phyloP scores from a whole-genome alignment of 2,888 invertebrate species.

The Cataglyphis albicans region DNA sequence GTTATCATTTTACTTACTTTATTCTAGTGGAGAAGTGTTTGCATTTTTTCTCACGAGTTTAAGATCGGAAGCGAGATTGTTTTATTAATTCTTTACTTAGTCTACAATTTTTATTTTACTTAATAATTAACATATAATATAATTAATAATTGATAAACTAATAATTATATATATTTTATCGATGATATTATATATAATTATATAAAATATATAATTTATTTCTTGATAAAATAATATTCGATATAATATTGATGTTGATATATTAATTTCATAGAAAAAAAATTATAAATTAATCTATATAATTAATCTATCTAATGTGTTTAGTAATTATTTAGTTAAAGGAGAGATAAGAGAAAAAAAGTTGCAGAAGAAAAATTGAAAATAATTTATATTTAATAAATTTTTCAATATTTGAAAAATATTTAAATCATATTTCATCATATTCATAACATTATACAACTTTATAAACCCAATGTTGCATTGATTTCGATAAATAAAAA shows the following conservation, averaged over 20 bases:
- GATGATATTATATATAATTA: too few species aligned
- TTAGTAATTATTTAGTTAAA: background rate
- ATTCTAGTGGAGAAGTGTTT: background rate
- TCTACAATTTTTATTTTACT: background rate
- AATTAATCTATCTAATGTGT: background rate
- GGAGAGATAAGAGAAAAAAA: background rate
- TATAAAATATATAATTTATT: too few species aligned
- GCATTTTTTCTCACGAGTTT: background rate
- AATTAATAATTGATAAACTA: constrained; percentile 4
- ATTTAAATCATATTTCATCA: background rate
- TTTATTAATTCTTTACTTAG: background rate
- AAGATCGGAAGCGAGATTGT: background rate
- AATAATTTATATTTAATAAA: background rate
- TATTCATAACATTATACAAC: background rate
- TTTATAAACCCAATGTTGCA: background rate
- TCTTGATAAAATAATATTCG: background rate
- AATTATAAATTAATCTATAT: background rate
- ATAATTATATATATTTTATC: background rate
- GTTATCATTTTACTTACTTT: background rate
- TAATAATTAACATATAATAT: constrained; percentile 6
- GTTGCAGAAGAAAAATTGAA: background rate
- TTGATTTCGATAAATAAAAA: background rate
- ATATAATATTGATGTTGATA: background rate
- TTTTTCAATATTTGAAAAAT: background rate
- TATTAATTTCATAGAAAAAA: background rate